A percentile compares a stretch with the other conserved stretches of the same genome.
Evolutionary conservation across 2,113 vertebrate genomes (phyloP).

Genomic region (Heptranchias perlo): DNA sequence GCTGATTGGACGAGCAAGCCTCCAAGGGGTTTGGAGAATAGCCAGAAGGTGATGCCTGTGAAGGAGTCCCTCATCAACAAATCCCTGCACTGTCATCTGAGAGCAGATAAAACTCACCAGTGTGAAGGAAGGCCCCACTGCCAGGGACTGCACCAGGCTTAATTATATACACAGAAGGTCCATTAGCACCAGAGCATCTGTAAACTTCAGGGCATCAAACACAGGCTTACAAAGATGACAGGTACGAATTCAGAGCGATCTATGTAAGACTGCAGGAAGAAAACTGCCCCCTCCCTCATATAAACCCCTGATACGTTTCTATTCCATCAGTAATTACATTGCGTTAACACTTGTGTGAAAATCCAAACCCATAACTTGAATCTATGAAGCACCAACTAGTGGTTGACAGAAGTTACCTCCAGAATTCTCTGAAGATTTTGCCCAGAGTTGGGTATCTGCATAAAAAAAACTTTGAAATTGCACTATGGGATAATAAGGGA

Average conservation of each 20-base stretch:
- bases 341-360: not conserved
- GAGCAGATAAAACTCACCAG: slow-evolving; percentile 34
- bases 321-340: not conserved
- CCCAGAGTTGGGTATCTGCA: not conserved
- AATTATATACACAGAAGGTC: slow-evolving; percentile 36
- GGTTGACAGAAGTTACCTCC: not conserved
- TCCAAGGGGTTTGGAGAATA: slow-evolving; percentile 28
- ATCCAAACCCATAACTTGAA: not conserved
- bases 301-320: slow-evolving; percentile 14
- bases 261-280: not conserved
- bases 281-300: not conserved
- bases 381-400: not conserved
- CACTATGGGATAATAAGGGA: not conserved
- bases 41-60: slow-evolving; percentile 34
- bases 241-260: slow-evolving; percentile 1
- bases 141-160: slow-evolving; percentile 15
- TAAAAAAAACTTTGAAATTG: not conserved
- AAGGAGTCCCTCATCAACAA: slow-evolving; percentile 35
- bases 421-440: not conserved
- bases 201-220: slow-evolving; percentile 28
- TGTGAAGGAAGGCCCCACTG: slow-evolving; percentile 11
- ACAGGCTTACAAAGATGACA: slow-evolving; percentile 4
- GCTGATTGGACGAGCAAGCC: slow-evolving; percentile 32
- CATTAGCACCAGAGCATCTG: slow-evolving; percentile 36
- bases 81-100: slow-evolving; percentile 38